A percentile compares a stretch with the other conserved stretches of the same genome.
phyloP scores from a whole-genome alignment of 1,140 invertebrate genomes.

The Leguminivora glycinivorella region DNA sequence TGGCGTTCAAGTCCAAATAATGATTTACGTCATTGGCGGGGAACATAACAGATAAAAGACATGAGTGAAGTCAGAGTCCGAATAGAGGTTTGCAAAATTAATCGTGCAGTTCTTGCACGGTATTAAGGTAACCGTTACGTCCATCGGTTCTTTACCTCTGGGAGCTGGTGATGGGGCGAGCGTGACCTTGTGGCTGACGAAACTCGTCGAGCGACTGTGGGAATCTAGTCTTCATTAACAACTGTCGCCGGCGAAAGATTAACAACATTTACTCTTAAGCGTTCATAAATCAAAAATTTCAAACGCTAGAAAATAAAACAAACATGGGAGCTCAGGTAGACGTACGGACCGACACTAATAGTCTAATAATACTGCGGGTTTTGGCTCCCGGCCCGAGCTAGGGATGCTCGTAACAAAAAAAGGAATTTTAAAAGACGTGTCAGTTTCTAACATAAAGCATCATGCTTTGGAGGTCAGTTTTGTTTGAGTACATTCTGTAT shows the following conservation, averaged over 20 bases:
- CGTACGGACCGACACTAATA: conserved; percentile 53
- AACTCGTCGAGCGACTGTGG: conserved; percentile 22
- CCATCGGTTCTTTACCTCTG: conserved; percentile 27
- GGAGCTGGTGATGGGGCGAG: conserved; percentile 15
- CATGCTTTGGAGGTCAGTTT: conserved; percentile 7
- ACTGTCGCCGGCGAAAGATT: background rate
- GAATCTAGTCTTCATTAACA: conserved; percentile 13
- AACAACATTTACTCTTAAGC: background rate
- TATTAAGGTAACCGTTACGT: conserved; percentile 30
- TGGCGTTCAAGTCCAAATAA: background rate
- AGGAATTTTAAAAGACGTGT: conserved; percentile 39
- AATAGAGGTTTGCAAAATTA: conserved; percentile 8
- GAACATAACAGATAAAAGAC: conserved; percentile 12
- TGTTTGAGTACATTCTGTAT: conserved; percentile 1
- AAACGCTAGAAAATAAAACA: conserved; percentile 33
- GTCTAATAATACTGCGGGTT: conserved; percentile 67
- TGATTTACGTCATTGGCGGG: background rate
- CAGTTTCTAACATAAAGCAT: background rate
- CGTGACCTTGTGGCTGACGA: conserved; percentile 22
- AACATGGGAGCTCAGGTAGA: conserved; percentile 52
- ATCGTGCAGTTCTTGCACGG: conserved; percentile 8
- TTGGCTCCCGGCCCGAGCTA: conserved; percentile 59
- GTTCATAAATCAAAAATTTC: conserved; percentile 39
- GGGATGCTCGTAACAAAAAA: conserved; percentile 49
- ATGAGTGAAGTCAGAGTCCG: background rate